Evolutionary conservation across 2,888 invertebrate species (phyloP).

Genomic region (Caenorhabditis sp.): DNA sequence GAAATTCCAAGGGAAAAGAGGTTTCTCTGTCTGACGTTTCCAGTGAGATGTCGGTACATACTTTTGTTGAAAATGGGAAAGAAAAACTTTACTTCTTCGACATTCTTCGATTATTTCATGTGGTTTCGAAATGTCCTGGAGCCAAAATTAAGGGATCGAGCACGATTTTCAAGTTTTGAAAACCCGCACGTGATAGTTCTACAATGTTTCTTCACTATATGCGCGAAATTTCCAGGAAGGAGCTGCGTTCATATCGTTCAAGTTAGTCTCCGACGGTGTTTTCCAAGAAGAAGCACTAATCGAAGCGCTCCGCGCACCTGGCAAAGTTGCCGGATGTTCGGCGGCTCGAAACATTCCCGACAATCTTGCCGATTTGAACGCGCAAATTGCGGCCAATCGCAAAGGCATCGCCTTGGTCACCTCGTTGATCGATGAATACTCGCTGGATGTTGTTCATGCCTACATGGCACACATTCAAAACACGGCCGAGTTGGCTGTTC

Average conservation of each 20-base stretch:
- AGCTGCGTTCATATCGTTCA: constrained; percentile 85
- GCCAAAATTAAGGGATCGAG: too few species aligned
- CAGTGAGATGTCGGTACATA: too few species aligned
- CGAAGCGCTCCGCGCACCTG: constrained; percentile 59
- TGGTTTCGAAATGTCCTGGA: too few species aligned
- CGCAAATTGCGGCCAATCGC: constrained; percentile 96
- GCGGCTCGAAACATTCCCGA: constrained; percentile 85
- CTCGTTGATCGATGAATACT: constrained; percentile 88
- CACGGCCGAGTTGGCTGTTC: constrained; percentile 92
- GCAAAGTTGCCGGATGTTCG: constrained; percentile 74
- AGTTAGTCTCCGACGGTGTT: constrained; percentile 83
- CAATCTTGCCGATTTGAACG: constrained; percentile 92
- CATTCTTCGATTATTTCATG: too few species aligned
- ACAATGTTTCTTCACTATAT: too few species aligned
- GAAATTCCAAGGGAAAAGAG: too few species aligned
- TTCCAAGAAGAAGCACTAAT: constrained; percentile 72
- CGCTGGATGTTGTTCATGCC: constrained; percentile 84
- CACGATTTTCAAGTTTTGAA: too few species aligned
- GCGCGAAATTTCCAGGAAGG: too few species aligned
- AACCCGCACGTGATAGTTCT: too few species aligned
- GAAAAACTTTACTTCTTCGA: too few species aligned
- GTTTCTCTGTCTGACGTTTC: too few species aligned
- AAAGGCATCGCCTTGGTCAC: constrained; percentile 80
- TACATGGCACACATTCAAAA: constrained; percentile 95
- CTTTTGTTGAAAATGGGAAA: too few species aligned